Conservation (phyloP, 2,113 vertebrate species). For the Heloderma charlesbogerti region DNA sequence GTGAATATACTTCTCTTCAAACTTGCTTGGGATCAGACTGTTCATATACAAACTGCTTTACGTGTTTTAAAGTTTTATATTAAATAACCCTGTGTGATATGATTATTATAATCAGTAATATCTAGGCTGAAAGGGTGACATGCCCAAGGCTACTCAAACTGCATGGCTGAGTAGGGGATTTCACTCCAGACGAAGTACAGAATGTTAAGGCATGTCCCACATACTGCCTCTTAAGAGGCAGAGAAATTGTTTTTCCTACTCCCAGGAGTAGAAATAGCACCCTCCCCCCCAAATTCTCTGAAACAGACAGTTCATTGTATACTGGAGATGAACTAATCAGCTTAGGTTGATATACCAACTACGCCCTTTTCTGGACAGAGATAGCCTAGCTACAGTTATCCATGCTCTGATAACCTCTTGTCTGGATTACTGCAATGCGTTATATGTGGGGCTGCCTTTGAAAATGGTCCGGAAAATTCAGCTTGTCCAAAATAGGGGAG, state of each 20-base stretch:
- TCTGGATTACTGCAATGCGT: too few relatives aligned
- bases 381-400: too few relatives aligned
- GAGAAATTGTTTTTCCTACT: background rate
- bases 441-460: too few relatives aligned
- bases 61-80: background rate
- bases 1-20: background rate
- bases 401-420: too few relatives aligned
- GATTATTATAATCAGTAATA: background rate
- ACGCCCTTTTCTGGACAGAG: too few relatives aligned
- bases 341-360: too few relatives aligned
- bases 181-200: background rate
- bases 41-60: background rate
- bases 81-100: background rate
- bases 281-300: background rate
- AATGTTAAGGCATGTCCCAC: background rate
- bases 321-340: too few relatives aligned
- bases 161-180: background rate
- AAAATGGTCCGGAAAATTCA: too few relatives aligned
- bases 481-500: too few relatives aligned
- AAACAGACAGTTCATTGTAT: background rate
- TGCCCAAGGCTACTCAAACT: background rate
- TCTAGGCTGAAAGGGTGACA: background rate
- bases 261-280: background rate
- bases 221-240: background rate
- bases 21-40: background rate